Conservation (phyloP, 2,888 invertebrate genomes). For the Eulithis prunata region DNA sequence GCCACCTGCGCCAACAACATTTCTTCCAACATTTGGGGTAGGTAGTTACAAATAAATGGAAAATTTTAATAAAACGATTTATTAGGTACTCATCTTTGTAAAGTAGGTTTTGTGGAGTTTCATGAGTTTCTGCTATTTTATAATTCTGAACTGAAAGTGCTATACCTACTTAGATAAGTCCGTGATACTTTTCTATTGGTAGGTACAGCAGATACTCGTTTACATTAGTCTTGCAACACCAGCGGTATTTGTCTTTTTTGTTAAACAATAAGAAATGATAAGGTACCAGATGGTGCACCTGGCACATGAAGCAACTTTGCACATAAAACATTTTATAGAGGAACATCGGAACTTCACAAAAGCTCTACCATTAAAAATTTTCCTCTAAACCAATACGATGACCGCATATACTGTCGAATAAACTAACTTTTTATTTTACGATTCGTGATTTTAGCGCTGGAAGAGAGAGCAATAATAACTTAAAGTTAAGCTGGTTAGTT, state of each 20-base stretch:
- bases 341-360: constrained; percentile 23
- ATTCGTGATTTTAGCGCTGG: constrained; percentile 6
- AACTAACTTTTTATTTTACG: constrained; percentile 3
- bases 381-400: constrained; percentile 13
- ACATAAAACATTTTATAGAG: constrained; percentile 29
- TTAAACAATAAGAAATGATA: constrained; percentile 20
- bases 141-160: no score
- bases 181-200: neutral
- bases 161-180: neutral
- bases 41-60: no score
- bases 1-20: constrained; percentile 86
- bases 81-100: no score
- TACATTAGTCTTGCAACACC: neutral
- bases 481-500: neutral
- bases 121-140: no score
- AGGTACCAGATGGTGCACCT: constrained; percentile 22
- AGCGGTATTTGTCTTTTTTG: neutral
- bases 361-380: constrained; percentile 15
- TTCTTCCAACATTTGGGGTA: no score
- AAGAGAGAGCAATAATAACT: no score
- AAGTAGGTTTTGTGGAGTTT: no score
- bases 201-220: neutral
- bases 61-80: no score
- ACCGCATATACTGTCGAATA: neutral
- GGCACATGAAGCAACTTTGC: constrained; percentile 25